These are phyloP conservation scores for Actinernus sp. DNA, from an alignment of 92 coral and sea anemone species.

Conservation along the genomic window DNA sequence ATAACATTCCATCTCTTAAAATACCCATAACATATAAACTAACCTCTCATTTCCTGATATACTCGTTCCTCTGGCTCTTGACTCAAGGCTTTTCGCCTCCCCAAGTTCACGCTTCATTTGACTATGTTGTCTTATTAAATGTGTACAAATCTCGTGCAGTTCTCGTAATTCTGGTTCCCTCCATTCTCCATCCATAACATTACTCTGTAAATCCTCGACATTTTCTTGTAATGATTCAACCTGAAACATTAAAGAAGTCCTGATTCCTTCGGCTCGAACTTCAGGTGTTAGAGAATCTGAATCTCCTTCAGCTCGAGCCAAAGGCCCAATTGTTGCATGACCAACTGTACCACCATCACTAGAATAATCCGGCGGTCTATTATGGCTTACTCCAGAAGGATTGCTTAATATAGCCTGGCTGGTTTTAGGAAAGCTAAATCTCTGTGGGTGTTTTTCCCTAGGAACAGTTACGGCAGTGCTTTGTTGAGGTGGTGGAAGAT, in stretches of 20 bases:
- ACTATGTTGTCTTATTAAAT: slow-evolving; percentile 72
- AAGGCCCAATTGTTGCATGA: background rate
- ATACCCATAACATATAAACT: slow-evolving; percentile 10
- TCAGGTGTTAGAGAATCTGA: slow-evolving; percentile 61
- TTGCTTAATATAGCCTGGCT: slow-evolving; percentile 77
- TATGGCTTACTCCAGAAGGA: slow-evolving; percentile 7
- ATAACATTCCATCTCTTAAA: background rate
- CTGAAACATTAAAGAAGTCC: slow-evolving; percentile 75
- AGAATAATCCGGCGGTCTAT: too few relatives aligned
- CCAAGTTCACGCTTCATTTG: slow-evolving; percentile 71
- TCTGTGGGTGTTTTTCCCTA: slow-evolving; percentile 74
- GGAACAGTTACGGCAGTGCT: slow-evolving; percentile 64
- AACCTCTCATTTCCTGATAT: slow-evolving; percentile 62
- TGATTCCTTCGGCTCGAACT: slow-evolving; percentile 68
- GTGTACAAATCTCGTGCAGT: slow-evolving; percentile 77
- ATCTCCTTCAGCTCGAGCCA: slow-evolving; percentile 46
- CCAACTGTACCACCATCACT: too few relatives aligned
- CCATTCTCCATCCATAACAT: slow-evolving; percentile 78
- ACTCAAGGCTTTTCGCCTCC: slow-evolving; percentile 66
- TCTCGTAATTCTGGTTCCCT: slow-evolving; percentile 73
- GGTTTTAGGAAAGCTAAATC: slow-evolving; percentile 71
- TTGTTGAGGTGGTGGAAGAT: slow-evolving; percentile 87
- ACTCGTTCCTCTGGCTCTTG: background rate
- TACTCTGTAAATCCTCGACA: slow-evolving; percentile 77
- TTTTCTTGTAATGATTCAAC: slow-evolving; percentile 82